phyloP scores from a whole-genome alignment of 2,113 vertebrate genomes.

The Neoarius graeffei region DNA sequence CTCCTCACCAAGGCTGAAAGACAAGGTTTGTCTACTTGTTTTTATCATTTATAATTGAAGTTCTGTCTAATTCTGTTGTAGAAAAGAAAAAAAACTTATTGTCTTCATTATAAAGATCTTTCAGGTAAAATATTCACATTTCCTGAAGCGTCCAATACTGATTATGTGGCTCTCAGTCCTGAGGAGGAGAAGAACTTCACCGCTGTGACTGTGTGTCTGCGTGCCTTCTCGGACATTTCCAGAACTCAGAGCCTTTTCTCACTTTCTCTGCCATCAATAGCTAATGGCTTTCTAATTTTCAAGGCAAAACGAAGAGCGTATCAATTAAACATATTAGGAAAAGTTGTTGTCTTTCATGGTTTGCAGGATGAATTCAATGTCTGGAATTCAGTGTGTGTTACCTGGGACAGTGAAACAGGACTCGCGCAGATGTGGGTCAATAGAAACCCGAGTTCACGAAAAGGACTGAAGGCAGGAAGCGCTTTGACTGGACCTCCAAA shows the following conservation, averaged over 20 bases:
- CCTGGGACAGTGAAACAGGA: constrained; percentile 51
- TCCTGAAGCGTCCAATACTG: constrained; percentile 26
- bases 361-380: constrained; percentile 35
- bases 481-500: not conserved
- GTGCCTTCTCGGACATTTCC: constrained; percentile 13
- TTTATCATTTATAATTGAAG: not conserved
- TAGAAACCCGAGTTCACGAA: constrained; percentile 22
- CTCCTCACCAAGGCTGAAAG: no score
- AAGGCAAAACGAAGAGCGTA: not conserved
- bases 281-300: constrained; percentile 48
- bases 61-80: not conserved
- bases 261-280: not conserved
- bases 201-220: no score
- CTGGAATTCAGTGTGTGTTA: constrained; percentile 57
- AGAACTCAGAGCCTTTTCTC: constrained; percentile 29
- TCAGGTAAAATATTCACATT: constrained; percentile 37
- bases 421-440: constrained; percentile 52
- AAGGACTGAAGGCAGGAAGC: not conserved
- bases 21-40: no score
- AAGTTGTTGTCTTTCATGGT: not conserved
- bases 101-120: constrained; percentile 16
- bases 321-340: not conserved
- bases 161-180: constrained; percentile 18
- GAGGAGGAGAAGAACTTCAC: not conserved
- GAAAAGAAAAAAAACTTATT: not conserved